A percentile compares a stretch with the other conserved stretches of the same genome.
phyloP scores from a whole-genome alignment of 2,888 invertebrate species.

The Sinelater perroti region DNA sequence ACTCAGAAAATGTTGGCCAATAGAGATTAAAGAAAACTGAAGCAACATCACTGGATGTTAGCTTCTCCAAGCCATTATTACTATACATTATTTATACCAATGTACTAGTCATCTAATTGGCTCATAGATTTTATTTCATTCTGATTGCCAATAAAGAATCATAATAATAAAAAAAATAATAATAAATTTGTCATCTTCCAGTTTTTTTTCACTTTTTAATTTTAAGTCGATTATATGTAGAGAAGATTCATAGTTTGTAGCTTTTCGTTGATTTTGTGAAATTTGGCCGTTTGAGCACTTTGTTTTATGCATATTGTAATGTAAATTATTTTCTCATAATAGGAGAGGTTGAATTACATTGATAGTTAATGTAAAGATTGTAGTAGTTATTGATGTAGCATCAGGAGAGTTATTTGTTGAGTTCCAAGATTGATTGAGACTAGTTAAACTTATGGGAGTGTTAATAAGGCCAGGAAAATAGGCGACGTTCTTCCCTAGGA shows the following conservation, averaged over 20 bases:
- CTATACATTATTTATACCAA: no score
- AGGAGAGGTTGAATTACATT: conserved; percentile 1
- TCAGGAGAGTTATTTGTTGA: conserved; percentile 1
- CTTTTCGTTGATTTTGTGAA: not conserved
- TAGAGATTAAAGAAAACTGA: no score
- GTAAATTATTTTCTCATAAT: not conserved
- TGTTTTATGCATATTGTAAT: not conserved
- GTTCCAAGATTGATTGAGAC: not conserved
- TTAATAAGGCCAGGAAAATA: not conserved
- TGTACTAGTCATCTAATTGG: no score
- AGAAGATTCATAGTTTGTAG: not conserved
- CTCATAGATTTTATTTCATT: no score
- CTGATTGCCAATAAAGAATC: no score
- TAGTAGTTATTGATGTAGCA: not conserved
- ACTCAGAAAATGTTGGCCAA: no score
- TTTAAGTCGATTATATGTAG: not conserved
- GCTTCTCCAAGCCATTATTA: no score
- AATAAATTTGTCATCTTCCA: no score
- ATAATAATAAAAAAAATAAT: no score
- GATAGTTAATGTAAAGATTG: not conserved
- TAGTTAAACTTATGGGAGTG: not conserved
- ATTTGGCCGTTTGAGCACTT: not conserved
- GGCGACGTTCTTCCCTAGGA: not conserved
- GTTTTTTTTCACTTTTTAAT: no score
- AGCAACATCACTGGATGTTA: no score